Conservation (phyloP, 2,888 invertebrate genomes). For the Melieria omissa region DNA sequence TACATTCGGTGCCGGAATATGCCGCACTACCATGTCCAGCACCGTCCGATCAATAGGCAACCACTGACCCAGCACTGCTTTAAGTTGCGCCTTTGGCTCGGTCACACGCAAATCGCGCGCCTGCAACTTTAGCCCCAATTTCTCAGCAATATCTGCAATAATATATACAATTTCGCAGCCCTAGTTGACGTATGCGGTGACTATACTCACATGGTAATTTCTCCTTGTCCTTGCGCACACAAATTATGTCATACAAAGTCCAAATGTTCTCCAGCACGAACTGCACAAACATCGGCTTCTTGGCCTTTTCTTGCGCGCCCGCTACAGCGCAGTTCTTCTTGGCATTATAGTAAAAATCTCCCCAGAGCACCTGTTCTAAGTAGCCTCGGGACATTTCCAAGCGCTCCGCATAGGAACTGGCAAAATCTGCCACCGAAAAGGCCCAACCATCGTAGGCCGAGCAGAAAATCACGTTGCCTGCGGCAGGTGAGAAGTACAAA, state of each 20-base stretch:
- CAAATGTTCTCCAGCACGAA: slow-evolving; percentile 91
- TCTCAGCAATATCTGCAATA: slow-evolving; percentile 71
- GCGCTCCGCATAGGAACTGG: slow-evolving; percentile 73
- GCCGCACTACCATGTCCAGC: slow-evolving; percentile 82
- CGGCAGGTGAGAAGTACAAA: slow-evolving; percentile 92
- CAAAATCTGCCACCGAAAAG: slow-evolving; percentile 83
- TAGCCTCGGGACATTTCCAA: slow-evolving; percentile 77
- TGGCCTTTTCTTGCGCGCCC: slow-evolving; percentile 92
- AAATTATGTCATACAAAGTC: slow-evolving; percentile 87
- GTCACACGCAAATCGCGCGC: slow-evolving; percentile 81
- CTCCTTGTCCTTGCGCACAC: slow-evolving; percentile 79
- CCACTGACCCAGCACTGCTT: slow-evolving; percentile 89
- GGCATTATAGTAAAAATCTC: slow-evolving; percentile 88
- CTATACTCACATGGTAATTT: slow-evolving; percentile 69
- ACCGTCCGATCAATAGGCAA: slow-evolving; percentile 85
- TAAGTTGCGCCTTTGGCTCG: slow-evolving; percentile 81
- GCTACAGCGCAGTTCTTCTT: slow-evolving; percentile 85
- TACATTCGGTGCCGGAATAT: slow-evolving; percentile 84
- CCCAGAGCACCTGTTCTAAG: slow-evolving; percentile 88
- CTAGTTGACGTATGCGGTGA: background rate
- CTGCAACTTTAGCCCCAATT: slow-evolving; percentile 80
- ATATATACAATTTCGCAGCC: slow-evolving; percentile 56
- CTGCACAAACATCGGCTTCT: slow-evolving; percentile 93
- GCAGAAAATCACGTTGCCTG: slow-evolving; percentile 95
- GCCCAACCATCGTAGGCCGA: slow-evolving; percentile 97